Percentiles rank a stretch among this genome's conserved stretches.
phyloP scores from a whole-genome alignment of 2,888 invertebrate genomes.

The Drosophila planitibia region DNA sequence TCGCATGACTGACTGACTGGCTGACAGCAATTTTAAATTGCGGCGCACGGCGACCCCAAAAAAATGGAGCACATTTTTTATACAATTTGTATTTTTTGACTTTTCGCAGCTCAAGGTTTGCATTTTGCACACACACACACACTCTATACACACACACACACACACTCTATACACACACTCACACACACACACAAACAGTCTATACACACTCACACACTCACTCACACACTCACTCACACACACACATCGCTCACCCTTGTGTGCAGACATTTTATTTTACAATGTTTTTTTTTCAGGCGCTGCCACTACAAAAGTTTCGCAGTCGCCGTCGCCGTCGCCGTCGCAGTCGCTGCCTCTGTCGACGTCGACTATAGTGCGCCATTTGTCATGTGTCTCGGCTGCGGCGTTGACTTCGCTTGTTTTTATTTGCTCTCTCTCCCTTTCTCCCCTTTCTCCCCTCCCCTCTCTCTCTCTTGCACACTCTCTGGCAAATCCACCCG shows the following conservation, averaged over 20 bases:
- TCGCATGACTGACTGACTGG: conserved; percentile 73
- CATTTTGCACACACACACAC: conserved; percentile 32
- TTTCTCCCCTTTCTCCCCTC: neutral
- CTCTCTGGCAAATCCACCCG: conserved; percentile 16
- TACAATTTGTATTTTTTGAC: conserved; percentile 38
- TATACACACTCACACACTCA: neutral
- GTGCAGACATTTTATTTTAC: conserved; percentile 76
- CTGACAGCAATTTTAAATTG: conserved; percentile 74
- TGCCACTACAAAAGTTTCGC: conserved; percentile 40
- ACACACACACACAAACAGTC: neutral
- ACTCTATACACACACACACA: conserved; percentile 6
- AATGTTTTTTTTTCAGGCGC: conserved; percentile 21
- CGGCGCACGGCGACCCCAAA: conserved; percentile 58
- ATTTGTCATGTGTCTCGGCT: conserved; percentile 73
- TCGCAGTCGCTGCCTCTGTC: conserved; percentile 8
- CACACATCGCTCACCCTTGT: conserved; percentile 50
- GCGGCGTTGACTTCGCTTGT: conserved; percentile 47
- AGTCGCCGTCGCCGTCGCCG: conserved; percentile 16
- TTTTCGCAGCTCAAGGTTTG: conserved; percentile 77
- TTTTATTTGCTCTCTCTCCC: conserved; percentile 60
- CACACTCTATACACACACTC: conserved; percentile 7
- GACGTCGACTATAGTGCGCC: conserved; percentile 58
- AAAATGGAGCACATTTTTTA: conserved; percentile 73
- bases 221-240: conserved; percentile 1
- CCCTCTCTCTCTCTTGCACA: conserved; percentile 4